Evolutionary conservation across 2,797 vertebrate species (phyloP).

Genomic region (Lacerta bilineata): DNA sequence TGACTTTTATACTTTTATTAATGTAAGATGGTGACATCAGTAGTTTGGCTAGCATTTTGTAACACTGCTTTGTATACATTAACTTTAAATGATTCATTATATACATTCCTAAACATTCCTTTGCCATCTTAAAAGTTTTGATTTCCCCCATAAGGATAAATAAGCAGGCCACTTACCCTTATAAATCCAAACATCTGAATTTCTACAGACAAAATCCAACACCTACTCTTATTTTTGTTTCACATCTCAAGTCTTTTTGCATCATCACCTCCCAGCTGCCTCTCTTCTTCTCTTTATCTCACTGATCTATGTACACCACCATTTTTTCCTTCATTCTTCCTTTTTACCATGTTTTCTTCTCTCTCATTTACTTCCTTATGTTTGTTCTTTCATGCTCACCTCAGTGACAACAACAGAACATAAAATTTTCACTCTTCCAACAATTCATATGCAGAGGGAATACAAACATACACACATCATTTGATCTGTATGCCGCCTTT

Average conservation of each 20-base stretch:
- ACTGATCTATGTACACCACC: not conserved
- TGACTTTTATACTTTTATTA: not conserved
- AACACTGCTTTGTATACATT: not conserved
- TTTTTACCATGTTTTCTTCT: not conserved
- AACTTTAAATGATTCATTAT: too few species aligned
- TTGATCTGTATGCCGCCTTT: too few species aligned
- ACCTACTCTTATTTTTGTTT: not conserved
- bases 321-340: not conserved
- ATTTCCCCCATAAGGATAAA: not conserved
- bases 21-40: not conserved
- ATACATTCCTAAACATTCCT: not conserved
- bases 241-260: not conserved
- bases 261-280: not conserved
- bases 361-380: not conserved
- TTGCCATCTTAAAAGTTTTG: not conserved
- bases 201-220: not conserved
- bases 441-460: not conserved
- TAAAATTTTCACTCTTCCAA: not conserved
- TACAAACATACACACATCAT: too few species aligned
- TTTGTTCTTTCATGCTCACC: not conserved
- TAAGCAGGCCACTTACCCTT: not conserved
- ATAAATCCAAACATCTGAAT: not conserved
- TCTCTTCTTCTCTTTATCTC: not conserved
- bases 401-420: not conserved
- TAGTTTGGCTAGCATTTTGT: not conserved